Evolutionary conservation across 1,140 invertebrate species (phyloP), one percentile per base, ranked within the genome.

Genomic region (Bombus balteatus): DNA sequence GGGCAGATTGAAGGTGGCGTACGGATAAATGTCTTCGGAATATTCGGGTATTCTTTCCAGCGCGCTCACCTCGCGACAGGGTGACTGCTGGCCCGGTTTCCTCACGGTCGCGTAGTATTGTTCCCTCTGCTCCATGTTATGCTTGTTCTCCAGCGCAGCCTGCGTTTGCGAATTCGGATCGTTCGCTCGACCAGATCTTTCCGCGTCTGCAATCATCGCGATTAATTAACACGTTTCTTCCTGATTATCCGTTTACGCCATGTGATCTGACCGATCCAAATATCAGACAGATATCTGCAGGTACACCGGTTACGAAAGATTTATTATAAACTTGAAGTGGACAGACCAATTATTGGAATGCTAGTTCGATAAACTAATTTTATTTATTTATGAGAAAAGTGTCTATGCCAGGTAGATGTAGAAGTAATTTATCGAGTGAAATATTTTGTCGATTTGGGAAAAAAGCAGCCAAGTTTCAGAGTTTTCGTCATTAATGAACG

Each of bases 1-100:
- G 82, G 96, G 95, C 88, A 96, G 95, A 94, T 96, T 96, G 93
- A 96, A 96, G 83, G 96, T 96, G 76, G 96, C 96, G 92, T 96
- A 96, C 41, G 96, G 96, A 94, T 96, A 96, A 92, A 96, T 96
- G 89, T 96, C 96, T 93, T 96, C 96, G 65, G 96, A 96, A 94
- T 96, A 96, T 92, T 96, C 96, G 88, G 96, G 96, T 91, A 96
- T 96, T 78, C 96, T 94, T 91, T 96, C 96, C 89, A 96, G 92
- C 77, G 94, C 94, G 92, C 94, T 94, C 87, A 95, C 94, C 92
- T 96, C 96, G 73, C 94, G 93, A 90, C 94, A 94, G 28, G 95
- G 95, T 43, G 96, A 96, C 87, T 95, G 95, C 80, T 95, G 95
- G 71, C 94, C 94, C 15, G 95, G 95, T 89, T 96, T 96, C 83